phyloP scores from a whole-genome alignment of 2,113 vertebrate genomes.

The Tenebrosternarchus preto region DNA sequence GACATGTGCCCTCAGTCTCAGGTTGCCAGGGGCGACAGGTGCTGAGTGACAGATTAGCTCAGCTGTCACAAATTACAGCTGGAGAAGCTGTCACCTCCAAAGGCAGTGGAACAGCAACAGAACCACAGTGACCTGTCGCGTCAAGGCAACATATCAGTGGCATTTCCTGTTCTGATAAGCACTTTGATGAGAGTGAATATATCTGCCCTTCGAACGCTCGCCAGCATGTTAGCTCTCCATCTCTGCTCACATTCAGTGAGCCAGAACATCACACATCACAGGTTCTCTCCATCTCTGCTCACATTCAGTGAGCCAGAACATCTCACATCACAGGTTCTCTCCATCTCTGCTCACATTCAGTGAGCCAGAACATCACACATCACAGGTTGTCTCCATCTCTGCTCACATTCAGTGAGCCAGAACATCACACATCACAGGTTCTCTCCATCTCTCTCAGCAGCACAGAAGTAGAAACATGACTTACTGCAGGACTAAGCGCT shows the following conservation, averaged over 20 bases:
- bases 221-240: constrained; percentile 8
- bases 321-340: too few relatives aligned
- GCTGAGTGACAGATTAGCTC: constrained; percentile 47
- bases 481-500: too few relatives aligned
- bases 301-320: too few relatives aligned
- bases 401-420: too few relatives aligned
- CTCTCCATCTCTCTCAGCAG: background rate
- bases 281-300: background rate
- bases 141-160: constrained; percentile 3
- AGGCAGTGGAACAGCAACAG: background rate
- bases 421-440: too few relatives aligned
- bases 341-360: too few relatives aligned
- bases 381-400: too few relatives aligned
- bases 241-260: constrained; percentile 13
- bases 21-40: constrained; percentile 30
- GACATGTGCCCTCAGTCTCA: background rate
- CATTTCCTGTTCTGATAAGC: constrained; percentile 18
- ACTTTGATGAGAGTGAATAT: constrained; percentile 12
- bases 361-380: too few relatives aligned
- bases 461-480: too few relatives aligned
- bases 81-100: constrained; percentile 24
- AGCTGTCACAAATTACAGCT: constrained; percentile 39
- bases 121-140: background rate
- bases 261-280: constrained; percentile 1
- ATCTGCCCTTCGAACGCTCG: background rate